Evolutionary conservation across 2,113 vertebrate species (phyloP).

Genomic region (Pelecanus crispus): DNA sequence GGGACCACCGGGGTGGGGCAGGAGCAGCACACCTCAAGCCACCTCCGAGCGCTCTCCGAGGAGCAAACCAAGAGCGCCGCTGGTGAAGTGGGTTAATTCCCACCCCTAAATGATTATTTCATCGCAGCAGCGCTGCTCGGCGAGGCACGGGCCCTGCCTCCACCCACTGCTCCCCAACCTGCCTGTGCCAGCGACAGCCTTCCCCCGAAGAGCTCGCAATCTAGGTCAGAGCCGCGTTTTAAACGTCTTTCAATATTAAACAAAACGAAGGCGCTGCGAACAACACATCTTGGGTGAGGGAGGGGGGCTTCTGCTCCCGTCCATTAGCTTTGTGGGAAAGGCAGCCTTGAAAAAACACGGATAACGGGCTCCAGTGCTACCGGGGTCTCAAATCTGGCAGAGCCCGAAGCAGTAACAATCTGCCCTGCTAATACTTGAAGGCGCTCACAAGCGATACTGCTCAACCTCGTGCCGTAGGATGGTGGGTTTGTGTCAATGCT

Average conservation of each 20-base stretch:
- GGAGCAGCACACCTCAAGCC: background rate
- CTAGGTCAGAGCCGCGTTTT: conserved; percentile 30
- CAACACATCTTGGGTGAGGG: background rate
- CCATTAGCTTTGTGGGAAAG: background rate
- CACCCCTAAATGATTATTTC: conserved; percentile 25
- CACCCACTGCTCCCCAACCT: background rate
- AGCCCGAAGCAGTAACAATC: rapidly evolving
- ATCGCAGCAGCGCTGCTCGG: background rate
- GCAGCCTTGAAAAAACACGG: background rate
- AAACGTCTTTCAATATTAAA: conserved; percentile 28
- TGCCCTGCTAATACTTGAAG: background rate
- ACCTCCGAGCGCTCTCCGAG: background rate
- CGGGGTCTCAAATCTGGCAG: background rate
- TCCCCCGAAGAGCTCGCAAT: conserved; percentile 11
- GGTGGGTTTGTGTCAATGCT: background rate
- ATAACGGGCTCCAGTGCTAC: background rate
- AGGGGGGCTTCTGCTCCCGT: background rate
- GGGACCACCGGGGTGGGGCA: rapidly evolving
- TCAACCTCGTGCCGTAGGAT: rapidly evolving
- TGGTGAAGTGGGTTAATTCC: conserved; percentile 42
- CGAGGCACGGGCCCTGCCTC: background rate
- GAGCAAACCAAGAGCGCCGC: rapidly evolving
- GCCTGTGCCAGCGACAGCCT: background rate
- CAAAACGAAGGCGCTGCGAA: background rate
- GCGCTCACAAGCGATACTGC: background rate